Base-by-base conservation (phyloP, 2,797 vertebrate species). In the Pseudochromis fuscus region DNA sequence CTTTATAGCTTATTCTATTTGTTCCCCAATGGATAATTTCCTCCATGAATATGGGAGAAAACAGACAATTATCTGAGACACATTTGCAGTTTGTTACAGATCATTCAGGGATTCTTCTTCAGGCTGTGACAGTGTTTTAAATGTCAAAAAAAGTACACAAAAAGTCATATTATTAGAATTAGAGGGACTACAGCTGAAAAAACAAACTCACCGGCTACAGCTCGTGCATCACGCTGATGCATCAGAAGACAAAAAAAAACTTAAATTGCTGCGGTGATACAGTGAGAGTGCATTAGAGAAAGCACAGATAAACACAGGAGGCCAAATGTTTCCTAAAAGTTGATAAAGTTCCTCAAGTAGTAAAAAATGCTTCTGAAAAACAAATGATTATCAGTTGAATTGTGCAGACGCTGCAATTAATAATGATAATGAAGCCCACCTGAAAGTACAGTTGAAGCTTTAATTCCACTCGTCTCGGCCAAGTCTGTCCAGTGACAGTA, bases 191-290 rank as follows among this genome's bases (percentile, higher is more conserved):
- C 48, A 50, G 31, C 23, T 37, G 35, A 31, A 67, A 72, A 61
- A 75, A 72, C 7, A 50, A 65, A 49, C 33, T 52, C 5, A 42
- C 50, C 15, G 58, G 49, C 59, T 55, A 65, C 19, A 62, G 69
- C 68, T 60, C 49, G 51, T 56, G 24, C 46, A 25, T 45, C 9
- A 45, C 7, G 42, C 19, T 23, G 42, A 19, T 19, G 42, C 42
- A 44, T n/a, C 19, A 8, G 42, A 21, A 19, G 7, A 23, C 68
- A 24, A 24, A 46, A 28, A 27, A 37, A 27, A 21, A 7, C 65
- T 69, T 4, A 23, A 68, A 70, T 75, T 74, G 77, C 67, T 72
- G 59, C 49, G 46, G 61, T 46, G 9, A 50, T 52, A 66, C 25
- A 42, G 38, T 73, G 24, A 49, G 31, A n/a, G 45, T 59, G 52